Conservation (phyloP, 2,113 vertebrate species). For the Nyctereutes procyonoides region DNA sequence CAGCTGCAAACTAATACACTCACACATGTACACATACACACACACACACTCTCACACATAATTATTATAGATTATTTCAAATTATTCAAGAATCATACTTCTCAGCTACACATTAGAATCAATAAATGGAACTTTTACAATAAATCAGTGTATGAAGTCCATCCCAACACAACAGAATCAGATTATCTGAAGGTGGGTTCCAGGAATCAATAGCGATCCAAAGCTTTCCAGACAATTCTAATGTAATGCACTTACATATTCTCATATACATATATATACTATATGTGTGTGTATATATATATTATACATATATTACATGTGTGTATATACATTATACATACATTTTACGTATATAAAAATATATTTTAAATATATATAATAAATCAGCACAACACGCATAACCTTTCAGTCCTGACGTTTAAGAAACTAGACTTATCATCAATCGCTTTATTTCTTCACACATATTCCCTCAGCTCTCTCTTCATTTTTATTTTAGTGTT, state of each 20-base stretch:
- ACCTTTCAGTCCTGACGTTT: neutral
- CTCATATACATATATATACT: neutral
- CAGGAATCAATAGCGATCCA: neutral
- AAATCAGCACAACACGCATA: neutral
- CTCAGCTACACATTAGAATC: neutral
- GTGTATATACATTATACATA: neutral
- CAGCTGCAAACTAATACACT: neutral
- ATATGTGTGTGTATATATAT: neutral
- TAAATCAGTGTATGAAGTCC: neutral
- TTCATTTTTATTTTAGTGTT: neutral
- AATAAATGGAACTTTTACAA: neutral
- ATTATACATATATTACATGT: neutral
- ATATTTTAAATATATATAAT: neutral
- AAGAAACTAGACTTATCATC: neutral
- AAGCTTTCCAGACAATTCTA: neutral
- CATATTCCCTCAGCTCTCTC: neutral
- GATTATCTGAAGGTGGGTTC: neutral
- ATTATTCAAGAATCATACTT: conserved; percentile 12
- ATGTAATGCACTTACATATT: too few species aligned
- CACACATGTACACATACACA: neutral
- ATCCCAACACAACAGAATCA: neutral
- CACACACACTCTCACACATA: neutral
- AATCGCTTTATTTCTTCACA: neutral
- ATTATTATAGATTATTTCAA: conserved; percentile 38
- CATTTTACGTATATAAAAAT: neutral